These are phyloP conservation scores for Drosophila simulans DNA, from an alignment of 1,140 invertebrate genomes.

Conservation along the genomic window DNA sequence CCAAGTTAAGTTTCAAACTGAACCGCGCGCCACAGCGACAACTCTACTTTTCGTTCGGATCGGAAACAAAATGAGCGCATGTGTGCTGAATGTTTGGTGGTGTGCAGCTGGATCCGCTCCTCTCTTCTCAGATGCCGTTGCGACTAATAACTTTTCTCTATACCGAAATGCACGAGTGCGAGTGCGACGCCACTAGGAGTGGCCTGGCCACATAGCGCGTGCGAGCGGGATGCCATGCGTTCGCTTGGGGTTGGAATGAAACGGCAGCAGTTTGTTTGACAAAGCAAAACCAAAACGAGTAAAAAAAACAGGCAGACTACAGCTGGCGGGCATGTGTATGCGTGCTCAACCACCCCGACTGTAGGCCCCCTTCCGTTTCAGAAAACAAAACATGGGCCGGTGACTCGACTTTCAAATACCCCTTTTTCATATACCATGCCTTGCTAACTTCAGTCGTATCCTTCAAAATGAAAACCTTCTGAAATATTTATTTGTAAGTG, in stretches of 20 bases:
- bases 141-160: conserved; percentile 67
- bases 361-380: conserved; percentile 21
- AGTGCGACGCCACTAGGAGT: conserved; percentile 58
- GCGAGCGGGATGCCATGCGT: conserved; percentile 42
- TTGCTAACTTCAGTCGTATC: no score
- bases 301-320: conserved; percentile 59
- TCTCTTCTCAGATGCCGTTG: not conserved
- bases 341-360: conserved; percentile 64
- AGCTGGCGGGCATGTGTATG: conserved; percentile 74
- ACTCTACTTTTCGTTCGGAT: conserved; percentile 40
- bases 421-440: no score
- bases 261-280: conserved; percentile 53
- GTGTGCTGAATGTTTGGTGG: conserved; percentile 32
- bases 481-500: no score
- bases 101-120: conserved; percentile 36
- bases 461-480: no score
- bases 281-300: conserved; percentile 28
- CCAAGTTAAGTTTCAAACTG: conserved; percentile 63
- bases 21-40: conserved; percentile 55
- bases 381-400: not conserved
- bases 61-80: conserved; percentile 75
- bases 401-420: no score
- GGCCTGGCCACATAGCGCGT: conserved; percentile 1
- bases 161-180: conserved; percentile 62
- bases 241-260: conserved; percentile 71